Percentiles rank a stretch among this genome's conserved stretches.
phyloP scores from a whole-genome alignment of 2,888 invertebrate species.

The Drosophila ustulata region DNA sequence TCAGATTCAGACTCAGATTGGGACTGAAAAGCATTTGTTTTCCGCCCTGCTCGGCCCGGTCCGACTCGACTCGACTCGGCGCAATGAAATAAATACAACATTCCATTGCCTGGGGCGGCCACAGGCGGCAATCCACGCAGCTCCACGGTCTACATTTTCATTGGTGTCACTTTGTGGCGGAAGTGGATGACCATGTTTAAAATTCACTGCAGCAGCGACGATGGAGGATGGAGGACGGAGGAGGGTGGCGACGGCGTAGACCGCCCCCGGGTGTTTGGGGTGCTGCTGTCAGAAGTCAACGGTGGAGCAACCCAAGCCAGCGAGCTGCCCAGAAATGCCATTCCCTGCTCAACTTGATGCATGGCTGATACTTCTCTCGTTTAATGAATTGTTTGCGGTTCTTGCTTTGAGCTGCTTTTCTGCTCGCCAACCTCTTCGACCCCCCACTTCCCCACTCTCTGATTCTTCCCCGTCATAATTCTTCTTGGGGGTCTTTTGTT shows the following conservation, averaged over 20 bases:
- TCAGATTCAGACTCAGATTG: background rate
- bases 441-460: background rate
- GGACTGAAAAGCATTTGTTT: conserved; percentile 48
- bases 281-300: conserved; percentile 66
- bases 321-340: conserved; percentile 14
- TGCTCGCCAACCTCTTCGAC: background rate
- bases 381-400: conserved; percentile 81
- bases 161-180: conserved; percentile 84
- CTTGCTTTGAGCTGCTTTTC: conserved; percentile 52
- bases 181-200: conserved; percentile 82
- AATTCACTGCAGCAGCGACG: conserved; percentile 37
- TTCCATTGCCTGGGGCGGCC: conserved; percentile 66
- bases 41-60: conserved; percentile 20
- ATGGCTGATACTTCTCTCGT: conserved; percentile 64
- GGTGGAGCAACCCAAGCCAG: conserved; percentile 23
- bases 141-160: conserved; percentile 56
- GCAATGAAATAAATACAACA: conserved; percentile 79
- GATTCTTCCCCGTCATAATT: conserved; percentile 12
- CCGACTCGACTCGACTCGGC: too few species aligned
- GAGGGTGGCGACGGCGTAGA: background rate
- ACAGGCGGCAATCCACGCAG: conserved; percentile 37
- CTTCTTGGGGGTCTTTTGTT: conserved; percentile 50
- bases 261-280: conserved; percentile 41
- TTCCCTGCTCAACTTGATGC: conserved; percentile 60
- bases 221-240: background rate